Percentiles rank a stretch among this genome's conserved stretches.
Conservation (phyloP, 2,113 vertebrate species). For the Colaptes auratus region DNA sequence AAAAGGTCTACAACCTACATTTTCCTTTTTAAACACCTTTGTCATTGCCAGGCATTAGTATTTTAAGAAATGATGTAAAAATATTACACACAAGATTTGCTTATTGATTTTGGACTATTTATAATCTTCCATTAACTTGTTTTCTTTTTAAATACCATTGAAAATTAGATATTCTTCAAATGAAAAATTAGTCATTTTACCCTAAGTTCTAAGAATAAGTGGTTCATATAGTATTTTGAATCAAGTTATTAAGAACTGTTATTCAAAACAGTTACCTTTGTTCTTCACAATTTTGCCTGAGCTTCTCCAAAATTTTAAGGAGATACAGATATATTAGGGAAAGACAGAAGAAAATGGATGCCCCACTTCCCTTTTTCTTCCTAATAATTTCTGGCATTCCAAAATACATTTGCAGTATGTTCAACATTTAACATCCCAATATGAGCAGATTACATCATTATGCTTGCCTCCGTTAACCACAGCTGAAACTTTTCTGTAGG, state of each 20-base stretch:
- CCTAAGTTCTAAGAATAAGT: background rate
- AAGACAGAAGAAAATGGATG: background rate
- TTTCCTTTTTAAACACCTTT: background rate
- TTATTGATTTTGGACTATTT: background rate
- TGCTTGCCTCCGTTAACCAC: background rate
- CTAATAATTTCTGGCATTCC: background rate
- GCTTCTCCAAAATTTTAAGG: background rate
- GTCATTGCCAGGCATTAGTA: background rate
- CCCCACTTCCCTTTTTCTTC: background rate
- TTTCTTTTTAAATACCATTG: background rate
- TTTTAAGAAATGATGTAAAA: background rate
- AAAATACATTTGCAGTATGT: background rate
- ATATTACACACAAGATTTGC: background rate
- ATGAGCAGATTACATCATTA: background rate
- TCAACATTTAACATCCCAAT: background rate
- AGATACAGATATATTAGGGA: background rate
- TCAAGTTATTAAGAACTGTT: background rate
- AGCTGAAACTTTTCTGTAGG: background rate
- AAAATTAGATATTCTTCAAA: background rate
- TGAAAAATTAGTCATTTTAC: background rate
- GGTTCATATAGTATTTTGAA: background rate
- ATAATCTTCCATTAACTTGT: background rate
- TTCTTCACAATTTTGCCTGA: background rate
- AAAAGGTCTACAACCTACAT: background rate
- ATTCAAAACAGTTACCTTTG: background rate